These are phyloP conservation scores for Phyllotis vaccarum DNA, from an alignment of 2,797 vertebrate genomes.

Conservation along the genomic window DNA sequence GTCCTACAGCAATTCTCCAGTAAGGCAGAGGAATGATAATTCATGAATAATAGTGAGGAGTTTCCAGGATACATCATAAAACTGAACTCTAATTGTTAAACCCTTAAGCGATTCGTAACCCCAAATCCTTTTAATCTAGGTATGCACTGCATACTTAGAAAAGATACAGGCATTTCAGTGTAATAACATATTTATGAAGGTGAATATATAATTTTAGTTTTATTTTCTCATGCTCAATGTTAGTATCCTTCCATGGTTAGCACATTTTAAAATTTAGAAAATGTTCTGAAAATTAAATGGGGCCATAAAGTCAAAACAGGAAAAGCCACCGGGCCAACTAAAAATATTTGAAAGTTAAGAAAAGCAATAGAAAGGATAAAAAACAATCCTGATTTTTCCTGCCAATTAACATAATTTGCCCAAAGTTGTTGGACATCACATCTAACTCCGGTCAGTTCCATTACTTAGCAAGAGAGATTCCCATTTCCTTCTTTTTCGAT, in stretches of 20 bases:
- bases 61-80: background rate
- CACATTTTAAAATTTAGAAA: constrained; percentile 73
- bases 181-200: background rate
- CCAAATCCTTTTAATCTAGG: background rate
- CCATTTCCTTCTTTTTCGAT: background rate
- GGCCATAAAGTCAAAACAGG: constrained; percentile 69
- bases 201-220: constrained; percentile 11
- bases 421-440: constrained; percentile 27
- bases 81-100: constrained; percentile 13
- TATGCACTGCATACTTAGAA: background rate
- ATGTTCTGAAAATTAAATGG: constrained; percentile 74
- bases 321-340: constrained; percentile 60
- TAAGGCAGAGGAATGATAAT: background rate
- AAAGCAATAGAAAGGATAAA: constrained; percentile 62
- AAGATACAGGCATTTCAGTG: background rate
- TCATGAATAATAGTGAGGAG: background rate
- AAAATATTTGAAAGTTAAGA: constrained; percentile 64
- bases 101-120: background rate
- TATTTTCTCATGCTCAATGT: constrained; percentile 51
- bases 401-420: constrained; percentile 49
- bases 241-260: constrained; percentile 44
- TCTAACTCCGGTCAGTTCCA: background rate
- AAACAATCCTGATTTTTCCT: constrained; percentile 55
- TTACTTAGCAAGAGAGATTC: background rate
- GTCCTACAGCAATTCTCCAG: background rate